Evolutionary conservation across 2,888 invertebrate species (phyloP), one percentile per base, ranked within the genome.

Genomic region (Lingula anatina): DNA sequence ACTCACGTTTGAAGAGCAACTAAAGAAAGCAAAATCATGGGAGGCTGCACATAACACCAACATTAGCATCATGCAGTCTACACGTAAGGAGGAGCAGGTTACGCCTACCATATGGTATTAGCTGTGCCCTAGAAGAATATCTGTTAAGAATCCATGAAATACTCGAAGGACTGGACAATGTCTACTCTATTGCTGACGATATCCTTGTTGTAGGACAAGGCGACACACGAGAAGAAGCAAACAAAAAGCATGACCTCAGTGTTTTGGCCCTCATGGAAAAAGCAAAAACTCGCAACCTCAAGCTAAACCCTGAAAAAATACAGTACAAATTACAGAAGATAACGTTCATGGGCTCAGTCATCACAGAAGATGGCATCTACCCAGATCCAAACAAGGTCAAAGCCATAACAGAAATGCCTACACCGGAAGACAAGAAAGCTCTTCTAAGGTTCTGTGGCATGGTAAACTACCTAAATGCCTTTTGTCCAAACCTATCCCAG

Each of bases 71-170:
- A 31, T 31, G 31, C 31, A 31, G 15, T 9, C 31, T 12, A 15
- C 15, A 9, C 9, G 31, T 31, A 9, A 12, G 9, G 31, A 31
- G 9, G 31, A 31, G 15, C 31, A 31, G 45, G 49, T 27, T 28
- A 15, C 26, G 44, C n/a, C 40, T 49, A 27, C 31, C 38, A 12
- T 49, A 43, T 46, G 49, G 49, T 2, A 26, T 46, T 15, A 31
- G 21, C 39, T 43, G 40, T 40, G 49, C 49, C 12, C 45, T 45
- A 40, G 49, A 49, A 18, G 49, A 49, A 24, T 49, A 45, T 45
- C 49, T 45, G 35, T 18, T 39, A n/a, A 25, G 40, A 12, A 47
- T 35, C 25, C 45, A 31, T 46, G 46, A 46, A 20, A 37, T 25
- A 23, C 5, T 37, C 5, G 46, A 35, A 21, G 37, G 46, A 5